Evolutionary conservation across 2,888 invertebrate genomes (phyloP).

Genomic region (Miltochrista miniata): DNA sequence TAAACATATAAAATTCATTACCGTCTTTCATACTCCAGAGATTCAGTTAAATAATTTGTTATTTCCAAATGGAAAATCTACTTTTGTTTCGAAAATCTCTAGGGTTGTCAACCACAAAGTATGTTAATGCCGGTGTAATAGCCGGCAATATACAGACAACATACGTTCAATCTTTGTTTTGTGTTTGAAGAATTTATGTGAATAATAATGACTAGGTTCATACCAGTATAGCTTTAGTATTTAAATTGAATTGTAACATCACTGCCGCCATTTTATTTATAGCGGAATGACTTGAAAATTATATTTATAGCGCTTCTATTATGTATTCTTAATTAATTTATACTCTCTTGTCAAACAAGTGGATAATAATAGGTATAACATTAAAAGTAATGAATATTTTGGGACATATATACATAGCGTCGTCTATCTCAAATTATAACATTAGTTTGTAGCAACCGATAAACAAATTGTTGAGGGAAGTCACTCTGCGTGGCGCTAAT

Average conservation of each 20-base stretch:
- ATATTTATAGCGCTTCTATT: no score
- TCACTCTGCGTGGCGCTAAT: no score
- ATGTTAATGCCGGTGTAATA: constrained; percentile 13
- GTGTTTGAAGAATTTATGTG: neutral
- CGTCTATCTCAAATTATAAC: no score
- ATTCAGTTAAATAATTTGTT: constrained; percentile 16
- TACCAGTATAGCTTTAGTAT: neutral
- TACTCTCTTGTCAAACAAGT: no score
- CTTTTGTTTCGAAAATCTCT: constrained; percentile 15
- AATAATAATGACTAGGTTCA: neutral
- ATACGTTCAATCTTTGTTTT: neutral
- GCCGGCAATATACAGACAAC: neutral
- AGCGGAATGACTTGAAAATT: no score
- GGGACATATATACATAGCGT: no score
- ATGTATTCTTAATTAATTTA: no score
- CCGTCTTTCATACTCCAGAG: constrained; percentile 18
- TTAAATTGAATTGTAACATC: neutral
- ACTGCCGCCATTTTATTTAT: neutral
- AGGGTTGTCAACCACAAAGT: constrained; percentile 11
- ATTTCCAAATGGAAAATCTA: constrained; percentile 16
- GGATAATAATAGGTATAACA: no score
- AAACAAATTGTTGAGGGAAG: no score
- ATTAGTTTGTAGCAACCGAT: no score
- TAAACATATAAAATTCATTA: neutral
- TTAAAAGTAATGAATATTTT: no score